Evolutionary conservation across 2,797 vertebrate genomes (phyloP).

Genomic region (Myotis vivesi): DNA sequence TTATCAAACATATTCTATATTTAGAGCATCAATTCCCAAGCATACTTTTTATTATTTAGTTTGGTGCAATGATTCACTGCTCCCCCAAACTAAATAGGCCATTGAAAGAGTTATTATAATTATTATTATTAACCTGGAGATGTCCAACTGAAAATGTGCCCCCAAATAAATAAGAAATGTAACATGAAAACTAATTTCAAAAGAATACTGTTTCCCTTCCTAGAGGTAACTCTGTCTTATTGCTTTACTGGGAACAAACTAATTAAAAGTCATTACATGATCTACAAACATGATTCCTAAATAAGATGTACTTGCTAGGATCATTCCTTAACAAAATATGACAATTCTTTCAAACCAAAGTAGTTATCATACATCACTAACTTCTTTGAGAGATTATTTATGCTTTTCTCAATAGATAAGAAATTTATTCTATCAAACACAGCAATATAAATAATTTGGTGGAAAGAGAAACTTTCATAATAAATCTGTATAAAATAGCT

Average conservation of each 20-base stretch:
- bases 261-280: slow-evolving; percentile 60
- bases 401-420: slow-evolving; percentile 12
- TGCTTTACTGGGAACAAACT: slow-evolving; percentile 38
- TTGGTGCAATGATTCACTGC: slow-evolving; percentile 34
- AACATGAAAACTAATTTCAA: slow-evolving; percentile 49
- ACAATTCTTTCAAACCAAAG: slow-evolving; percentile 1
- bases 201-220: slow-evolving; percentile 5
- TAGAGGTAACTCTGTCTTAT: slow-evolving; percentile 24
- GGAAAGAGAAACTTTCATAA: slow-evolving; percentile 15
- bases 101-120: background rate
- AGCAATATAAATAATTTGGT: background rate
- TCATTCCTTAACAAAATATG: slow-evolving; percentile 31
- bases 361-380: background rate
- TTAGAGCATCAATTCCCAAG: slow-evolving; percentile 58
- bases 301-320: slow-evolving; percentile 3
- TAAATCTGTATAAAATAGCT: slow-evolving; percentile 7
- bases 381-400: background rate
- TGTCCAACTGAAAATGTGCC: slow-evolving; percentile 40
- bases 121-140: slow-evolving; percentile 47
- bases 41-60: slow-evolving; percentile 37
- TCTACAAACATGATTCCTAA: slow-evolving; percentile 39
- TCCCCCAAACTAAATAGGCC: slow-evolving; percentile 35
- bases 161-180: slow-evolving; percentile 43
- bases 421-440: background rate
- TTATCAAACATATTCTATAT: slow-evolving; percentile 38